Conservation (phyloP, 2,888 invertebrate species). For the Ormyrus rosae region DNA sequence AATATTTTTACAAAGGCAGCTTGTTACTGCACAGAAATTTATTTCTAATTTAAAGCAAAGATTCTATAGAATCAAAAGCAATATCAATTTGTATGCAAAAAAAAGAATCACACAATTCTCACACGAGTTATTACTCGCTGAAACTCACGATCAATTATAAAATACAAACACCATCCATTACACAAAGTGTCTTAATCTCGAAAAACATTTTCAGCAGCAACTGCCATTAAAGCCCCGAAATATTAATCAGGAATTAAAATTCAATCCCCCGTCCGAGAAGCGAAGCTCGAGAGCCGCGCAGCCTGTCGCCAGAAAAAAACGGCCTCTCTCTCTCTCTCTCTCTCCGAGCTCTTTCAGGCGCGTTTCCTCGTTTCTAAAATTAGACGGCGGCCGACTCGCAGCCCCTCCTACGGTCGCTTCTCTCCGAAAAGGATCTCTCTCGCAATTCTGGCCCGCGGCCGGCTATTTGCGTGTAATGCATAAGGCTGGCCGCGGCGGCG, state of each 20-base stretch:
- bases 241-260: constrained; percentile 4
- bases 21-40: too few species aligned
- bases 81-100: too few species aligned
- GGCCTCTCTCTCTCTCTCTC: neutral
- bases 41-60: too few species aligned
- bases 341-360: constrained; percentile 38
- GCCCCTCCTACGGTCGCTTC: constrained; percentile 5
- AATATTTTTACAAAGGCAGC: too few species aligned
- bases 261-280: neutral
- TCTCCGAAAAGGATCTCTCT: constrained; percentile 60
- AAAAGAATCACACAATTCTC: too few species aligned
- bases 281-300: neutral
- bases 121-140: too few species aligned
- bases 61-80: too few species aligned
- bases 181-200: too few species aligned
- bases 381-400: constrained; percentile 55
- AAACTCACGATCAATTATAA: too few species aligned
- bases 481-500: neutral
- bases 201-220: too few species aligned
- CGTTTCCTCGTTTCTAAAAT: constrained; percentile 70
- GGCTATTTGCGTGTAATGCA: constrained; percentile 63
- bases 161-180: too few species aligned
- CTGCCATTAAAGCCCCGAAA: neutral
- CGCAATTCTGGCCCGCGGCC: constrained; percentile 59
- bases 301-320: neutral